Percentiles rank a stretch among this genome's conserved stretches.
phyloP scores from a whole-genome alignment of 1,140 invertebrate genomes.

The Drosophila jambulina region DNA sequence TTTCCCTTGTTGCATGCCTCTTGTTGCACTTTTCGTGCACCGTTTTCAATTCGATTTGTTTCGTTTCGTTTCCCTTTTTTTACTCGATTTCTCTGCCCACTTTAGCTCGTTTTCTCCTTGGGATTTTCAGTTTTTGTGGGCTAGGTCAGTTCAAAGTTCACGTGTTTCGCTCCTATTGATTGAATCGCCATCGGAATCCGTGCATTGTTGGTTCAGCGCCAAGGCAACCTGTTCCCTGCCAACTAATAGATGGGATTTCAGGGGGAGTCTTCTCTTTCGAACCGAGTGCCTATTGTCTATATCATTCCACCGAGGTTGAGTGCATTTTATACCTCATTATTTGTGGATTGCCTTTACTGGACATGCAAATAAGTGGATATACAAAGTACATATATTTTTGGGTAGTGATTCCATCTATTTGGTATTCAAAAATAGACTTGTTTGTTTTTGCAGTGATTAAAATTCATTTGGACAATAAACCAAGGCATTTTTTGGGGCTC shows the following conservation, averaged over 20 bases:
- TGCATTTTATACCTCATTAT: constrained; percentile 46
- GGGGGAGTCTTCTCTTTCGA: not conserved
- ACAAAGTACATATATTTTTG: not conserved
- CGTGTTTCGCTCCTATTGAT: constrained; percentile 61
- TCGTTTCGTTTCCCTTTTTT: constrained; percentile 33
- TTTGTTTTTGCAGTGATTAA: constrained; percentile 5
- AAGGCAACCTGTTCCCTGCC: constrained; percentile 56
- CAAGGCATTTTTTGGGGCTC: not conserved
- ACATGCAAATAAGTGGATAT: constrained; percentile 13
- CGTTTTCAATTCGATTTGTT: constrained; percentile 43
- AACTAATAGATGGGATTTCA: constrained; percentile 20
- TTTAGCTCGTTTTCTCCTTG: constrained; percentile 20
- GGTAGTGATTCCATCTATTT: not conserved
- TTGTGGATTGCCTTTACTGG: constrained; percentile 17
- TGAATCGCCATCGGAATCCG: constrained; percentile 40
- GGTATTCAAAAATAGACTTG: not conserved
- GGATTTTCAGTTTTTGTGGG: constrained; percentile 42
- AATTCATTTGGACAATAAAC: not conserved
- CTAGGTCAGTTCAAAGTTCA: constrained; percentile 68
- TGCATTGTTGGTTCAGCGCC: constrained; percentile 51
- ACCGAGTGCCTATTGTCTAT: constrained; percentile 18
- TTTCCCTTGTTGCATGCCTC: constrained; percentile 67
- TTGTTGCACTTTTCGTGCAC: constrained; percentile 62
- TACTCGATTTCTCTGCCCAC: constrained; percentile 18
- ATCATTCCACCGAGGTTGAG: constrained; percentile 4